These are phyloP conservation scores for Adelges cooleyi DNA, from an alignment of 1,140 invertebrate genomes.

Conservation along the genomic window DNA sequence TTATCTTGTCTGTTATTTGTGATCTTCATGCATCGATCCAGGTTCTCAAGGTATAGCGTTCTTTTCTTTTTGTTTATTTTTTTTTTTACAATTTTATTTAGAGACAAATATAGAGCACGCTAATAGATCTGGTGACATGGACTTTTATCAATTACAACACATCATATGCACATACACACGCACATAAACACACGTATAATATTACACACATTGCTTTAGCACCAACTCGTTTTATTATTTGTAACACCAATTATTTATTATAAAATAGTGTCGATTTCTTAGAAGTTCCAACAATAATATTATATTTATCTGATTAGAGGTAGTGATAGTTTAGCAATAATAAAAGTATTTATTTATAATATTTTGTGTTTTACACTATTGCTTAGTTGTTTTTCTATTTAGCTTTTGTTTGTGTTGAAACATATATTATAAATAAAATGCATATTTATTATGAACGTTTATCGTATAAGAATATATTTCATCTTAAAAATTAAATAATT, in stretches of 20 bases:
- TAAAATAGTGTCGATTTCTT: slow-evolving; percentile 1
- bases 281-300: neutral
- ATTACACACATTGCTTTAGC: slow-evolving; percentile 12
- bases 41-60: slow-evolving; percentile 29
- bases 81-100: slow-evolving; percentile 22
- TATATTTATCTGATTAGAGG: slow-evolving; percentile 20
- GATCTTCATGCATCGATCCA: slow-evolving; percentile 28
- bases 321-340: slow-evolving; percentile 9
- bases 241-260: neutral
- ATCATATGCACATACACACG: neutral
- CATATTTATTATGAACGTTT: too few species aligned
- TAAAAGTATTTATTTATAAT: neutral
- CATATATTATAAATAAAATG: too few species aligned
- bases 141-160: slow-evolving; percentile 6
- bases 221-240: slow-evolving; percentile 7
- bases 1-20: slow-evolving; percentile 26
- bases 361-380: slow-evolving; percentile 8
- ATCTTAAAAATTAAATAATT: too few species aligned
- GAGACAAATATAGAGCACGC: slow-evolving; percentile 27
- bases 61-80: neutral
- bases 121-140: slow-evolving; percentile 19
- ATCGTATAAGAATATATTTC: too few species aligned
- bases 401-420: slow-evolving; percentile 19
- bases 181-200: neutral
- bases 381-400: slow-evolving; percentile 16